phyloP scores from a whole-genome alignment of 2,113 vertebrate species.

The Astur gentilis region DNA sequence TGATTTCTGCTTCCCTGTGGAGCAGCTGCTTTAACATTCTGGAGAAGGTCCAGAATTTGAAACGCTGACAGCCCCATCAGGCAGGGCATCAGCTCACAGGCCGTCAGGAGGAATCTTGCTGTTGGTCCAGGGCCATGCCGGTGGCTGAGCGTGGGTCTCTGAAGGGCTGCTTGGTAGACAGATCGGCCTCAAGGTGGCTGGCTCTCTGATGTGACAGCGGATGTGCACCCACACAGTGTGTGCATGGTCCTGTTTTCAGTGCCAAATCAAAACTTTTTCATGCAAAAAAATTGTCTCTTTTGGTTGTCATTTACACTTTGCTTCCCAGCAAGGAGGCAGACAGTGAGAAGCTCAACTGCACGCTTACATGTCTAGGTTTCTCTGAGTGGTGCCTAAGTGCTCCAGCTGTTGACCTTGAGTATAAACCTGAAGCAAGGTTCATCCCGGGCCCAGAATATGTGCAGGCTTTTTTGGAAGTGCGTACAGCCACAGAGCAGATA shows the following conservation, averaged over 20 bases:
- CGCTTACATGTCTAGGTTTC: background rate
- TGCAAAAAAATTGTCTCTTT: background rate
- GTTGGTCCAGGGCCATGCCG: rapidly evolving
- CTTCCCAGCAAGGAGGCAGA: background rate
- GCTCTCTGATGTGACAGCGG: background rate
- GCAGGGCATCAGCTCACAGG: background rate
- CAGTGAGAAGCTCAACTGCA: background rate
- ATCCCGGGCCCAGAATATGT: background rate
- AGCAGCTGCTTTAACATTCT: background rate
- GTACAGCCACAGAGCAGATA: background rate
- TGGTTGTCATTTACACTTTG: background rate
- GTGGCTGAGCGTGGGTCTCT: background rate
- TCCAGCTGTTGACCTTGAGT: background rate
- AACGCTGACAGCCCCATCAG: background rate
- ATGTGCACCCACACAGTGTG: too few relatives aligned
- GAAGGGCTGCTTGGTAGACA: background rate
- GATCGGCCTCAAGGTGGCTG: background rate
- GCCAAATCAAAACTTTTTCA: background rate
- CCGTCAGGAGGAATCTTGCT: rapidly evolving
- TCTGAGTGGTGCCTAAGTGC: background rate
- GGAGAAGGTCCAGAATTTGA: background rate
- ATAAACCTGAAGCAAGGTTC: background rate
- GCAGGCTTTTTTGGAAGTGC: background rate
- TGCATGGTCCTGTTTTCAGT: background rate
- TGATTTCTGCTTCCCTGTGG: background rate